Evolutionary conservation across 2,113 vertebrate species (phyloP).

Genomic region (Hippocampus abdominalis): DNA sequence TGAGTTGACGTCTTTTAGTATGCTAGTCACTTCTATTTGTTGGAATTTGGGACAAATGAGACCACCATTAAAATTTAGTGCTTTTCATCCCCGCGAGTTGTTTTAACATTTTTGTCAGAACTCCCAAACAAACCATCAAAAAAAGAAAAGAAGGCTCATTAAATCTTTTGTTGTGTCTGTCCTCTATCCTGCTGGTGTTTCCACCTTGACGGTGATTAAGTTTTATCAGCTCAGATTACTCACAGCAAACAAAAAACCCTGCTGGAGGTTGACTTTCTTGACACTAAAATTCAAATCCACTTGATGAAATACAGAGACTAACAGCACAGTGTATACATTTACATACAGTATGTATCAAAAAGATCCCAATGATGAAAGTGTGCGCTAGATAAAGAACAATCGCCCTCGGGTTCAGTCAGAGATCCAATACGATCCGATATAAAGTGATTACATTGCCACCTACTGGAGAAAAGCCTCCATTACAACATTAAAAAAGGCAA

Average conservation of each 20-base stretch:
- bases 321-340: constrained; percentile 10
- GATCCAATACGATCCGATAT: neutral
- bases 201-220: constrained; percentile 4
- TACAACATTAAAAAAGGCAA: neutral
- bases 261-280: constrained; percentile 17
- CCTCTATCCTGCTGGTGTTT: constrained; percentile 24
- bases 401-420: neutral
- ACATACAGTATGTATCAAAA: neutral
- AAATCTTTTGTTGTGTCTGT: constrained; percentile 38
- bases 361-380: neutral
- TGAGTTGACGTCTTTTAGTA: neutral
- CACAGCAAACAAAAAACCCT: constrained; percentile 26
- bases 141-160: constrained; percentile 27
- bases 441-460: constrained; percentile 25
- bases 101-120: constrained; percentile 29
- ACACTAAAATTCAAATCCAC: constrained; percentile 14
- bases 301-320: constrained; percentile 19
- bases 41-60: neutral
- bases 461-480: constrained; percentile 32
- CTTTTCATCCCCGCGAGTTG: constrained; percentile 17
- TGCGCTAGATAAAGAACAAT: neutral
- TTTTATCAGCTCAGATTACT: constrained; percentile 28
- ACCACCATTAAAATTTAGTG: neutral
- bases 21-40: neutral
- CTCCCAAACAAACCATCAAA: constrained; percentile 4